These are phyloP conservation scores for Microtus pennsylvanicus DNA, from an alignment of 2,113 vertebrate species.

Conservation along the genomic window DNA sequence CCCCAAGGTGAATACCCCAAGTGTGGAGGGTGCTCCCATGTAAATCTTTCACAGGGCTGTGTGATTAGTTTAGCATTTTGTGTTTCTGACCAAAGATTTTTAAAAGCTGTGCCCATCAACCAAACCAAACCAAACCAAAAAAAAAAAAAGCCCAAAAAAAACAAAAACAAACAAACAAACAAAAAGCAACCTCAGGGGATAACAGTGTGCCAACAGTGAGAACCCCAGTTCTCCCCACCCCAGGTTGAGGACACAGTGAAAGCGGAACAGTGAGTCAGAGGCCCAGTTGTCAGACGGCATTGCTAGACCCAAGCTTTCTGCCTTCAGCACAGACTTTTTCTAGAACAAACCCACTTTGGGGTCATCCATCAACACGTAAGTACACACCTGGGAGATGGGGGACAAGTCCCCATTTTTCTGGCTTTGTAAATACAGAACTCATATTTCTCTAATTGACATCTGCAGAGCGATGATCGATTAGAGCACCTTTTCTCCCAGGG, in stretches of 20 bases:
- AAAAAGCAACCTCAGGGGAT: background rate
- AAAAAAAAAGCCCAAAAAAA: background rate
- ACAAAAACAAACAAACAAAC: background rate
- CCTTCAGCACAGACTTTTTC: conserved; percentile 64
- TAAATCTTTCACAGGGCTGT: background rate
- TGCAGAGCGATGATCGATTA: conserved; percentile 71
- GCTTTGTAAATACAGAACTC: conserved; percentile 77
- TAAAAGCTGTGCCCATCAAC: background rate
- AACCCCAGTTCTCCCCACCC: conserved; percentile 6
- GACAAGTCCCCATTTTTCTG: conserved; percentile 75
- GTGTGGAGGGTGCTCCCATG: background rate
- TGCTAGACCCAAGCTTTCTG: conserved; percentile 72
- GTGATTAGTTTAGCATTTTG: background rate
- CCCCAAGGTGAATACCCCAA: background rate
- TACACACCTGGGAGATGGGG: conserved; percentile 79
- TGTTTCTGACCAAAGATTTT: conserved; percentile 40
- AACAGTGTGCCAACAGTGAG: background rate
- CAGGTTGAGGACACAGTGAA: background rate
- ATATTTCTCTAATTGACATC: conserved; percentile 67
- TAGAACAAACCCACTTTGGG: conserved; percentile 68
- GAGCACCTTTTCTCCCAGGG: conserved; percentile 29
- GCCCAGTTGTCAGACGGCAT: conserved; percentile 39
- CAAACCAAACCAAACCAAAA: background rate
- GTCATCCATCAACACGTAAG: conserved; percentile 79
- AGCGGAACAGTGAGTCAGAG: conserved; percentile 28